A percentile compares a stretch with the other conserved stretches of the same genome.
Conservation (phyloP, 2,888 invertebrate species). For the Diarsia mendica region DNA sequence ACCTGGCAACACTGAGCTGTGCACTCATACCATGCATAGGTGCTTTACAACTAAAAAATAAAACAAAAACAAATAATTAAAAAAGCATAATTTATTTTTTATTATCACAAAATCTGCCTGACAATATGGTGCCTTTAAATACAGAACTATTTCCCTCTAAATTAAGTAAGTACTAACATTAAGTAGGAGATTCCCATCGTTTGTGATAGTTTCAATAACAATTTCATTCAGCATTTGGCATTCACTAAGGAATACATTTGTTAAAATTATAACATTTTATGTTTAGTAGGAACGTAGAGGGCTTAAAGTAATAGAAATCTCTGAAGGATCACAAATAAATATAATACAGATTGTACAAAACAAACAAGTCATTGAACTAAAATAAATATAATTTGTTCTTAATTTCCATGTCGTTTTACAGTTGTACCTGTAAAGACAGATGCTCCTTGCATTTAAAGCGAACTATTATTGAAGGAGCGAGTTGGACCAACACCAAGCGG, state of each 20-base stretch:
- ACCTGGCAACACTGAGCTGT: conserved; percentile 74
- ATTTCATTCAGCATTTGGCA: conserved; percentile 64
- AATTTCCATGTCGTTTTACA: conserved; percentile 83
- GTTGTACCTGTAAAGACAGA: conserved; percentile 87
- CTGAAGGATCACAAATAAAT: conserved; percentile 77
- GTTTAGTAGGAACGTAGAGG: conserved; percentile 83
- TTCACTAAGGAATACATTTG: conserved; percentile 62
- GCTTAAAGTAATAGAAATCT: conserved; percentile 77
- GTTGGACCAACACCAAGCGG: conserved; percentile 63
- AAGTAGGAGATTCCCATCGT: conserved; percentile 86
- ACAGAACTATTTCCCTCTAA: conserved; percentile 79
- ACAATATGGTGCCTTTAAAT: conserved; percentile 80
- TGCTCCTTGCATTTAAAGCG: conserved; percentile 70
- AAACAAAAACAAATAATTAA: conserved; percentile 85
- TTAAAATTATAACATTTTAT: conserved; percentile 60
- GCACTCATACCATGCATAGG: conserved; percentile 79
- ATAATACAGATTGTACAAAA: conserved; percentile 74
- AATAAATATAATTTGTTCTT: conserved; percentile 80
- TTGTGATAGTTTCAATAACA: conserved; percentile 63
- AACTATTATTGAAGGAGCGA: conserved; percentile 53
- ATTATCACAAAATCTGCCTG: conserved; percentile 81
- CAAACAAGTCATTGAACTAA: conserved; percentile 67
- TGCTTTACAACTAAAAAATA: conserved; percentile 83
- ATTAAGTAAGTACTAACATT: conserved; percentile 89
- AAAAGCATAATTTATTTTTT: conserved; percentile 87